Evolutionary conservation across 2,113 vertebrate species (phyloP).

Genomic region (Ceyx cyanopectus): DNA sequence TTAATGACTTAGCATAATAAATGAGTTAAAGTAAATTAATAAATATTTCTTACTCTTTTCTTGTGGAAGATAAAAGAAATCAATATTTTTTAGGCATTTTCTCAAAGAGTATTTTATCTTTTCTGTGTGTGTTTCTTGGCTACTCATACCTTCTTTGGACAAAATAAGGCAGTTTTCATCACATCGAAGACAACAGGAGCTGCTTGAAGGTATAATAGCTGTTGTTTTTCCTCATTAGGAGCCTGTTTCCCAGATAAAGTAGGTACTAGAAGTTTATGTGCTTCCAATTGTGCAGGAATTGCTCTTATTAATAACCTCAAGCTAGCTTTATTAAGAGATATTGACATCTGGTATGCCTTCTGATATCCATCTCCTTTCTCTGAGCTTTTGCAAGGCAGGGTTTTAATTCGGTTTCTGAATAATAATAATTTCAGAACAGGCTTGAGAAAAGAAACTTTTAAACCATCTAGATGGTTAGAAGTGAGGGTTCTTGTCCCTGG

Average conservation of each 20-base stretch:
- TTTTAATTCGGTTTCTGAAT: background rate
- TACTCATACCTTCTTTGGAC: background rate
- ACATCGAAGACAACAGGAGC: background rate
- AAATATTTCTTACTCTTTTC: background rate
- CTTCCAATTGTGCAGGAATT: background rate
- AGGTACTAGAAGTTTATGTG: background rate
- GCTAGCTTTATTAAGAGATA: background rate
- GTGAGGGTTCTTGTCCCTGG: background rate
- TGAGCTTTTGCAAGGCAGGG: background rate
- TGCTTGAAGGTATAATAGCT: background rate
- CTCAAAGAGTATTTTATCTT: background rate
- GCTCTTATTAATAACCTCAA: background rate
- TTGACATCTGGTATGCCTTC: background rate
- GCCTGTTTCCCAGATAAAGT: background rate
- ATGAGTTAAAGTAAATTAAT: background rate
- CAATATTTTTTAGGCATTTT: background rate
- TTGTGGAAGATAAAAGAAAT: background rate
- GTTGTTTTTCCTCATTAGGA: background rate
- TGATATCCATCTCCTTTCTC: background rate
- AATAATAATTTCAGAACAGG: background rate
- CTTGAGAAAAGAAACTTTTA: background rate
- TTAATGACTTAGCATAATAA: background rate
- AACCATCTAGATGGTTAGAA: background rate
- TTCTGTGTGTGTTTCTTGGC: background rate
- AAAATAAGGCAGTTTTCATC: background rate